Base-by-base conservation (phyloP, 2,888 invertebrate species). In the Xestia c-nigrum region DNA sequence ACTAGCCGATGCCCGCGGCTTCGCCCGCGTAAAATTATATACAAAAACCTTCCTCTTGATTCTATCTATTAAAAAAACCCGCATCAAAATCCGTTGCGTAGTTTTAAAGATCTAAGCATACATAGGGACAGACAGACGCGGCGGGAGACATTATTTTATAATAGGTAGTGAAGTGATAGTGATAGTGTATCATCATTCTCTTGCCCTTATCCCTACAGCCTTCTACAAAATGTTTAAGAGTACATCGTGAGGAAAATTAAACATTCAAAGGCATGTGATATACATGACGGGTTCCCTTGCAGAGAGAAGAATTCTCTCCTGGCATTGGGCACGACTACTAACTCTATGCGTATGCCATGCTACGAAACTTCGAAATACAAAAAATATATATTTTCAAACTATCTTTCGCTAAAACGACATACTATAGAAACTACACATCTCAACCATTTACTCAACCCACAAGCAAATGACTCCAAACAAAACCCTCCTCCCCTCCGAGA, bases 381-480 rank as follows among this genome's bases (percentile, higher is more conserved):
- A 2, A 2, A 0, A 6, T 0, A 40, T 1, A 40, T 40, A 5
- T 61, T 38, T 57, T 14, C 24, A 57, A 57, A 61, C 21, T 19
- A 2, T 19, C 21, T 40, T 63, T 63, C 40, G n/a, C 21, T 0
- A 64, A 63, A 46, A 47, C 19, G 14, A 10, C 3, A 21, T 3
- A 14, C 14, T 16, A 31, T n/a, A 38, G 7, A 65, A 40, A 59
- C 50, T 70, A 70, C 19, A 68, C 52, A 59, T 78, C 24, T 47
- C 38, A 19, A 19, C n/a, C 5, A 47, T 61, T 19, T 31, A 55
- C 31, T 47, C 14, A 12, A 50, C 21, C 52, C 5, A 61, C 43
- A 40, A 50, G 43, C 61, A 66, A 63, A 50, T 47, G 50, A 50
- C 16, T 38, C 9, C 31, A 63, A 59, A 40, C 74, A 66, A 81